Base-by-base conservation (phyloP, 2,888 invertebrate species). In the Cynaeus angustus region DNA sequence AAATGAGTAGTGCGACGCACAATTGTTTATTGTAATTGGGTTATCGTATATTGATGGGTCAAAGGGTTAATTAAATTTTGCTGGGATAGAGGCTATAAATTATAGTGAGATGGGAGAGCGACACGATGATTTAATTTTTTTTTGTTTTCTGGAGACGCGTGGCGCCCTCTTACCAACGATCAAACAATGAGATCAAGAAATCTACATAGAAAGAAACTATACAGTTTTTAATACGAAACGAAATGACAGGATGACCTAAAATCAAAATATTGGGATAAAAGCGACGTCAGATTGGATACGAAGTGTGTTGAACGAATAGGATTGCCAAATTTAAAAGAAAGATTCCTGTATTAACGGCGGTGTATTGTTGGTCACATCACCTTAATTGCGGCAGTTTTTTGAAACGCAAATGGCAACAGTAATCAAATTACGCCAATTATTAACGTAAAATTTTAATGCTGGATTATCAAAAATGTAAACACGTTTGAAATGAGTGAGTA, bases 41-140 rank as follows among this genome's bases (percentile, higher is more conserved):
- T 53, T 55, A 65, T 53, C 53, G 9, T n/a, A 43, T 33, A 12
- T 13, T 26, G 38, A 53, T 43, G 38, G 56, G 66, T 46, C 66
- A 37, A 55, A 55, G 41, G 65, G 56, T 43, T 56, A 48, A 66
- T 66, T 56, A 56, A 56, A 66, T 48, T 55, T 55, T 37, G 50
- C 43, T 41, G 9, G 53, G 43, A 53, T 43, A 30, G 21, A 30
- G 45, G 65, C 65, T 38, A 55, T 65, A 65, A 65, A 65, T 65
- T 65, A 43, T 7, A 55, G 43, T 52, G 12, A 4, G 43, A 12
- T 43, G 6, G 2, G 33, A 41, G 55, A 43, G 13, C 45, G 53
- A 12, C n/a, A 9, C 41, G 5, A 7, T 21, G 41, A 65, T 65
- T 65, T 65, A 9, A n/a, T 9, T 43, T 14, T 21, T 21, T 21